These are phyloP conservation scores for Sphaeramia orbicularis DNA, from an alignment of 2,797 vertebrate genomes.

Conservation along the genomic window DNA sequence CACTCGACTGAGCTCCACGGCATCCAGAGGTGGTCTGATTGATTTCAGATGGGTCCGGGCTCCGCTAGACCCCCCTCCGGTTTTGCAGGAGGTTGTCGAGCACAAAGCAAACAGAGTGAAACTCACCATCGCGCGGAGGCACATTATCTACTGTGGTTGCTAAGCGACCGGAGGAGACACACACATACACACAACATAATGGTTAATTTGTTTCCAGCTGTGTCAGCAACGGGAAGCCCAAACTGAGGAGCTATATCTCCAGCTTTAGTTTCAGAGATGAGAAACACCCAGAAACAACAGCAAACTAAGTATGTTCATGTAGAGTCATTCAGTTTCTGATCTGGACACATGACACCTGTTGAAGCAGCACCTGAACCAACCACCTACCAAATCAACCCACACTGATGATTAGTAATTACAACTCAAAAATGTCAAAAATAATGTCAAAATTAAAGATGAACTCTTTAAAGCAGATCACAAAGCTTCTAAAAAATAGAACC, in stretches of 20 bases:
- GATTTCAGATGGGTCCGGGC: background rate
- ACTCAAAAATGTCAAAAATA: too few relatives aligned
- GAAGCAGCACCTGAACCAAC: too few relatives aligned
- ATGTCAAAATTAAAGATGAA: too few relatives aligned
- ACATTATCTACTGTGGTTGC: constrained; percentile 71
- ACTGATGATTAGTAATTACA: too few relatives aligned
- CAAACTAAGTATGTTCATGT: too few relatives aligned
- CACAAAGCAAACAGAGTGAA: constrained; percentile 50
- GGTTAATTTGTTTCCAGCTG: constrained; percentile 75
- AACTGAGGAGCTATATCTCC: constrained; percentile 43
- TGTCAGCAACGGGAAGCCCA: constrained; percentile 62
- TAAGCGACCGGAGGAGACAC: constrained; percentile 63
- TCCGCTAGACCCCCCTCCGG: background rate
- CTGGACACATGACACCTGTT: too few relatives aligned
- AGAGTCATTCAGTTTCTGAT: too few relatives aligned
- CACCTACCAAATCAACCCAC: too few relatives aligned
- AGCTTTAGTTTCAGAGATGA: constrained; percentile 8
- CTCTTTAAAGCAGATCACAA: too few relatives aligned
- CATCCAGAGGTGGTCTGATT: constrained; percentile 29
- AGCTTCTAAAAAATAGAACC: too few relatives aligned
- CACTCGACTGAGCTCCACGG: constrained; percentile 12
- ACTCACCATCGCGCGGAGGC: constrained; percentile 46
- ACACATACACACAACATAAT: constrained; percentile 63
- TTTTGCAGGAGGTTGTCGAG: constrained; percentile 26
- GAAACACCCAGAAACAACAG: background rate